Percentiles rank a stretch among this genome's conserved stretches.
Evolutionary conservation across 2,888 invertebrate genomes (phyloP).

Genomic region (Cerastis rubricosa): DNA sequence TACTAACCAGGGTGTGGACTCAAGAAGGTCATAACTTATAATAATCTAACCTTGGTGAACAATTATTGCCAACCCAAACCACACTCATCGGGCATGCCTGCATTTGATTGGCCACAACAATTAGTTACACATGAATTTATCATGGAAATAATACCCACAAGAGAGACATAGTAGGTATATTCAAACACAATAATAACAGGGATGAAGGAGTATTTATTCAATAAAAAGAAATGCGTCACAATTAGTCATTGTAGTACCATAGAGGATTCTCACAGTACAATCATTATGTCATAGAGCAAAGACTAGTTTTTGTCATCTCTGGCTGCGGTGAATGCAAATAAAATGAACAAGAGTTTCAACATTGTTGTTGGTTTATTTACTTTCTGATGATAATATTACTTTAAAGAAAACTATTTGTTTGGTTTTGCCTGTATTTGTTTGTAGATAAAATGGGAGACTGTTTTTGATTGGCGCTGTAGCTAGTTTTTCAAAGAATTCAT

Average conservation of each 20-base stretch:
- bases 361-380: constrained; percentile 15
- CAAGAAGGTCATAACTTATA: constrained; percentile 28
- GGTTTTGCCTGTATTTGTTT: not conserved
- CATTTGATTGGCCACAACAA: constrained; percentile 38
- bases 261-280: constrained; percentile 55
- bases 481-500: not conserved
- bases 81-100: constrained; percentile 24
- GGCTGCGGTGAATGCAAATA: constrained; percentile 17
- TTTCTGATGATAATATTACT: not conserved
- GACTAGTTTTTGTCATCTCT: constrained; percentile 39
- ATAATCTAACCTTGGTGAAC: constrained; percentile 37
- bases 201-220: constrained; percentile 29
- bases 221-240: constrained; percentile 52
- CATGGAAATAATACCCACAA: constrained; percentile 3
- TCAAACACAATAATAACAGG: constrained; percentile 28
- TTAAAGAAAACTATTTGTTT: not conserved
- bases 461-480: not conserved
- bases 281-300: constrained; percentile 52
- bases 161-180: constrained; percentile 20
- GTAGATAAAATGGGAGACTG: not conserved
- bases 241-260: constrained; percentile 60
- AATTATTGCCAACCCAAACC: constrained; percentile 30
- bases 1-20: constrained; percentile 21
- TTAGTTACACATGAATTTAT: constrained; percentile 37
- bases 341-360: constrained; percentile 30